Base-by-base conservation (phyloP, 2,797 vertebrate species). In the Lacerta bilineata region DNA sequence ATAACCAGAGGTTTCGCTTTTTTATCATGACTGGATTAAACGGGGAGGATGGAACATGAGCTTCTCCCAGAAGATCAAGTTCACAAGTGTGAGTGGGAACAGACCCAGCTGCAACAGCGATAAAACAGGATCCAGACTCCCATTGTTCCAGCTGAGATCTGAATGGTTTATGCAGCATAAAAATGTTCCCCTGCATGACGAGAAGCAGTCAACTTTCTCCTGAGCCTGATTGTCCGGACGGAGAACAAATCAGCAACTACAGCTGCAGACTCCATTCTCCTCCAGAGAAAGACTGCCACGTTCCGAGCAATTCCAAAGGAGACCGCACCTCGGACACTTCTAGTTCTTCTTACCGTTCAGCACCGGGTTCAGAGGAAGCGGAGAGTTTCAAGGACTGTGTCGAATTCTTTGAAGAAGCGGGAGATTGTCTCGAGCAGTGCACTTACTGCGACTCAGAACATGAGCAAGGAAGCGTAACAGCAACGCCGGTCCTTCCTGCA, bases 341-440 rank as follows among this genome's bases (percentile, higher is more conserved):
- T 20, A 92, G 95, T 88, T 97, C 97, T 88, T 97, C 97, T 80
- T 97, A 97, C 93, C 92, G 96, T 91, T 96, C 97, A 1, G 96
- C 96, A 25, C 94, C 93, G 0, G 96, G 93, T 88, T 97, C 96
- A 0, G 95, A 96, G 50, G 93, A 88, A 13, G 87, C 87, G 0
- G 98, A 97, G 89, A 95, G 94, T 79, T 94, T 95, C 86, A 96
- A 96, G 93, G 98, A 98, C 95, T 97, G 97, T 83, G 96, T 98
- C 91, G 98, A 98, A 87, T 96, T 93, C 8, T 97, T 96, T 92
- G 97, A 98, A 7, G 97, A 98, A 79, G 95, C 96, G 55, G 94
- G 75, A 89, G 96, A 97, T 36, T 93, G 91, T 91, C 85, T 91
- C 95, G 10, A 36, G 75, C 0, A 85, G 93, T 85, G 93, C 93